Evolutionary conservation across 1,140 invertebrate species (phyloP).

Genomic region (Cotesia glomerata): DNA sequence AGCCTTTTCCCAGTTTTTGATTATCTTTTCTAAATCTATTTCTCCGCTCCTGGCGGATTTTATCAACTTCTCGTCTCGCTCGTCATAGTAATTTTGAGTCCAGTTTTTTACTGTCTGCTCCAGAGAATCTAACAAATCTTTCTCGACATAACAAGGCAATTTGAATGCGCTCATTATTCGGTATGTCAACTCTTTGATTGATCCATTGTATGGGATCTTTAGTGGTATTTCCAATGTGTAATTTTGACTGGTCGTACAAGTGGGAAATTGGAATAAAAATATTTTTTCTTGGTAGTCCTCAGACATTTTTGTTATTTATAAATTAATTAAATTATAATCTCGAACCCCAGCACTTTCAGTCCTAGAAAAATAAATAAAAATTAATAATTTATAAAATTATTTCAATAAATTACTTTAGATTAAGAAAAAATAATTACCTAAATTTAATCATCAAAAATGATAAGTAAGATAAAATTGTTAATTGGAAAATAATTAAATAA

Average conservation of each 20-base stretch:
- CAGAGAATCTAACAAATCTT: constrained; percentile 64
- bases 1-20: constrained; percentile 72
- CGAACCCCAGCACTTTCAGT: too few species aligned
- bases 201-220: constrained; percentile 68
- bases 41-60: constrained; percentile 63
- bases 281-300: constrained; percentile 61
- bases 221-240: constrained; percentile 69
- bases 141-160: constrained; percentile 73
- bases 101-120: constrained; percentile 61
- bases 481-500: too few species aligned
- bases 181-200: constrained; percentile 70
- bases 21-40: constrained; percentile 71
- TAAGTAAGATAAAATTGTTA: too few species aligned
- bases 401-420: too few species aligned
- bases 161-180: constrained; percentile 73
- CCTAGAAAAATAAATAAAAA: too few species aligned
- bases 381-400: too few species aligned
- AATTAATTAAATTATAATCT: too few species aligned
- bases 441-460: too few species aligned
- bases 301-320: constrained; percentile 29
- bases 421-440: too few species aligned
- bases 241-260: constrained; percentile 66
- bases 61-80: constrained; percentile 64
- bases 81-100: constrained; percentile 65
- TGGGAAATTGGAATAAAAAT: constrained; percentile 68